phyloP scores from a whole-genome alignment of 2,797 vertebrate species.

The Pelodytes ibericus region DNA sequence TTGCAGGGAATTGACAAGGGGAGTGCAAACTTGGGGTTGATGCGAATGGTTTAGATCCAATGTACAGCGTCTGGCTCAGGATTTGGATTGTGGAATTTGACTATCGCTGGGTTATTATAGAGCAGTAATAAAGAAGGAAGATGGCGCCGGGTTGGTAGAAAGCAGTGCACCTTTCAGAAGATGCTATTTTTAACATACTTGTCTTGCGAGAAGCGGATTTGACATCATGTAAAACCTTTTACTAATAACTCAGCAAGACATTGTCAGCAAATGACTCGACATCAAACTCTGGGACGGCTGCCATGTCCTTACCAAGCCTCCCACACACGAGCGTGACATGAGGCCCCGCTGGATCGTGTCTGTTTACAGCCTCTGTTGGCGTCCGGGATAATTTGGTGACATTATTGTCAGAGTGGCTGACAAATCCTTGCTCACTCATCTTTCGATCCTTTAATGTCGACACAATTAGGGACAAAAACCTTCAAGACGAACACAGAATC shows the following conservation, averaged over 20 bases:
- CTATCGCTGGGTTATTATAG: too few species aligned
- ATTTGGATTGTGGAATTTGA: too few species aligned
- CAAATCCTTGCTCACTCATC: neutral
- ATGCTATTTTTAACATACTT: constrained; percentile 14
- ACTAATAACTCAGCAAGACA: constrained; percentile 30
- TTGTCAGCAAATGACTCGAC: constrained; percentile 27
- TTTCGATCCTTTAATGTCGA: too few species aligned
- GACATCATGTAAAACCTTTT: constrained; percentile 32
- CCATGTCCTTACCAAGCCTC: constrained; percentile 6
- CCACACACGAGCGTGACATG: constrained; percentile 31
- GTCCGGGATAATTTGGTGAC: constrained; percentile 7
- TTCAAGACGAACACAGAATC: too few species aligned
- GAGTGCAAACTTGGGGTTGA: too few species aligned
- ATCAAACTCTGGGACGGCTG: constrained; percentile 4
- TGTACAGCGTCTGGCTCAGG: too few species aligned
- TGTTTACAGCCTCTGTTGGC: constrained; percentile 9
- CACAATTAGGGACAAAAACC: too few species aligned
- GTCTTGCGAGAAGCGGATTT: neutral
- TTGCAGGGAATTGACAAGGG: too few species aligned
- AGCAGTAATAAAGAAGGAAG: too few species aligned
- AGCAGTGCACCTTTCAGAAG: neutral
- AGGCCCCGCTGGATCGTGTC: neutral
- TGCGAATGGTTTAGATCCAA: too few species aligned
- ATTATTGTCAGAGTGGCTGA: neutral
- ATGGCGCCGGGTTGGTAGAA: too few species aligned